Base-by-base conservation (phyloP, 2,113 vertebrate species). In the Aspiorhynchus laticeps region DNA sequence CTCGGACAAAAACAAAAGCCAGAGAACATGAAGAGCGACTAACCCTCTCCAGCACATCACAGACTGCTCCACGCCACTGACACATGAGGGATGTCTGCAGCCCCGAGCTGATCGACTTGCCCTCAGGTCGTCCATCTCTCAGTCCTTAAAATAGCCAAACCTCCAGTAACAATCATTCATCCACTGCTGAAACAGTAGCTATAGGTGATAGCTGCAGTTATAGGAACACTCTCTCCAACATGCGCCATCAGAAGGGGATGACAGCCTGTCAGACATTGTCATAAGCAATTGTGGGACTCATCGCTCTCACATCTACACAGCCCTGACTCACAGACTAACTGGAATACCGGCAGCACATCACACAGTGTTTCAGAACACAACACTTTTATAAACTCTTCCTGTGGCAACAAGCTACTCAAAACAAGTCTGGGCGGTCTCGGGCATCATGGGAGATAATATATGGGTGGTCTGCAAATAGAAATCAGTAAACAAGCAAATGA, bases 1-100 rank as follows among this genome's bases (percentile, higher is more conserved):
- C n/a, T 76, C 75, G 84, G 74, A 85, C 36, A 73, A 89, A 87
- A 87, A 85, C 88, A 89, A 86, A 83, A 74, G 73, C 43, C 33
- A 53, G 51, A 41, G 26, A 80, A 61, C 61, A 59, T 6, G 31
- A 65, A 53, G 75, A 59, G 46, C 5, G 43, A 41, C 46, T 15
- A 48, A 24, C 5, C 56, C 17, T 19, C 48, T 33, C 73, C 10
- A 46, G 43, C 43, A 46, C 43, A 46, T 46, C 46, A 14, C 31
- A 48, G 31, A 59, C 24, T 28, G 33, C 15, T 33, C 63, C 31
- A n/a, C 14, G 21, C 26, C 11, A 5, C 80, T 65, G 81, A 53
- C 56, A 4, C 69, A 76, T 77, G 31, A 53, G 71, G 48, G 48
- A 79, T 33, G 63, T 21, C 67, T 48, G 67, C 7, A 38, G 61